phyloP scores from a whole-genome alignment of 2,797 vertebrate species.

The Notamacropus eugenii region DNA sequence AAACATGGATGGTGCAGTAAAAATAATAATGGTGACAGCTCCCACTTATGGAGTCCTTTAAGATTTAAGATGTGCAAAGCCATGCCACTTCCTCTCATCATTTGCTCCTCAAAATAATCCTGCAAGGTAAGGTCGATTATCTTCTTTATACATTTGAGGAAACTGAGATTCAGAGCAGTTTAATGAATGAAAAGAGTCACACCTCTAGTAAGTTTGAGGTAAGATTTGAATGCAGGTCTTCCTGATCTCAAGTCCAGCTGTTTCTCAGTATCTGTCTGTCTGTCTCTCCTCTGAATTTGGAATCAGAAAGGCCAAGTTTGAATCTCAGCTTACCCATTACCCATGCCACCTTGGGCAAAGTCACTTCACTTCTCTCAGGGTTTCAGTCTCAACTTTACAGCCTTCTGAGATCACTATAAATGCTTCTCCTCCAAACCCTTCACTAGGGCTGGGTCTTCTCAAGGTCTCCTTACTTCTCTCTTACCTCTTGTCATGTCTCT shows the following conservation, averaged over 20 bases:
- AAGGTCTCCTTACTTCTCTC: conserved; percentile 24
- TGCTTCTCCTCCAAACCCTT: background rate
- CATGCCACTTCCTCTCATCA: background rate
- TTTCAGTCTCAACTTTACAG: background rate
- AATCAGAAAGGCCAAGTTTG: background rate
- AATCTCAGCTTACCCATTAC: background rate
- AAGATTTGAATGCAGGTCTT: background rate
- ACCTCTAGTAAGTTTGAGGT: background rate
- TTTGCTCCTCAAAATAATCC: background rate
- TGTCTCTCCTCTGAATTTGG: background rate
- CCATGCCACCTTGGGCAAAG: background rate
- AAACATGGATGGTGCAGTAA: background rate
- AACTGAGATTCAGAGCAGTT: background rate
- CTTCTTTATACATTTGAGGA: background rate
- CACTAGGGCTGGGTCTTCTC: conserved; percentile 21
- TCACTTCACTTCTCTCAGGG: background rate
- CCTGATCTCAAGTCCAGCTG: background rate
- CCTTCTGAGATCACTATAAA: background rate
- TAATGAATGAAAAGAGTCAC: background rate
- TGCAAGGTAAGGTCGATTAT: background rate
- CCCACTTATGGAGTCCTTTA: background rate
- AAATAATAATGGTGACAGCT: background rate
- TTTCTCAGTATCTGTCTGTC: background rate
- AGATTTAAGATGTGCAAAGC: background rate
- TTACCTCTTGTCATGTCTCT: conserved; percentile 36